A percentile compares a stretch with the other conserved stretches of the same genome.
These are phyloP conservation scores for Drosophila melanosoma DNA, from an alignment of 2,888 invertebrate genomes.

Conservation along the genomic window DNA sequence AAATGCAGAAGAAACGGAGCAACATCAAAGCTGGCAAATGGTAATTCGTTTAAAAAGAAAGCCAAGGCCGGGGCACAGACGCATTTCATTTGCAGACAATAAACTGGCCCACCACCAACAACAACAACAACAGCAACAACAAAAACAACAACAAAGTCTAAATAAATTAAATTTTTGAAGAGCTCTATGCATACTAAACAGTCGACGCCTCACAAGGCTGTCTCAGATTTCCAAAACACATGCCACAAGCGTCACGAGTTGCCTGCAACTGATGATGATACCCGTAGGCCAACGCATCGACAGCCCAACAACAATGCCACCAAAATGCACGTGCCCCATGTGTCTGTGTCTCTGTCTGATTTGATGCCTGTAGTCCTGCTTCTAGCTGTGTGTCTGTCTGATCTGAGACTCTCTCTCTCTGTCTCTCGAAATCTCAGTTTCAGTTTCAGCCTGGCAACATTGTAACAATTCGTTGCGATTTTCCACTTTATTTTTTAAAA, in stretches of 20 bases:
- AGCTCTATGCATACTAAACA: constrained; percentile 78
- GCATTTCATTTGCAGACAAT: constrained; percentile 78
- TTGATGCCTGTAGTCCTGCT: constrained; percentile 16
- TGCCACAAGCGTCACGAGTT: constrained; percentile 36
- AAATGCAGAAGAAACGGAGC: constrained; percentile 61
- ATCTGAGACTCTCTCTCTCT: constrained; percentile 7
- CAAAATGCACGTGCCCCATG: constrained; percentile 52
- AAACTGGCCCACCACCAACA: constrained; percentile 50
- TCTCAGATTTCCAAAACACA: constrained; percentile 62
- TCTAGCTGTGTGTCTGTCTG: neutral
- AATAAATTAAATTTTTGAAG: constrained; percentile 79
- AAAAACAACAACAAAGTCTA: constrained; percentile 48
- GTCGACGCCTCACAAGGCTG: constrained; percentile 33
- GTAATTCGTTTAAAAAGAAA: constrained; percentile 76
- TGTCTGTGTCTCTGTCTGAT: constrained; percentile 15
- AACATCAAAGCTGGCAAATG: constrained; percentile 76
- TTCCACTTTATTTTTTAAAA: constrained; percentile 76
- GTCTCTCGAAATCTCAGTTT: constrained; percentile 21
- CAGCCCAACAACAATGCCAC: constrained; percentile 35
- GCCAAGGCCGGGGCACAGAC: constrained; percentile 58
- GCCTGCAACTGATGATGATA: constrained; percentile 70
- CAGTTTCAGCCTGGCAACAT: constrained; percentile 42
- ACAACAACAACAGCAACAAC: constrained; percentile 31
- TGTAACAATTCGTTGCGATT: constrained; percentile 80
- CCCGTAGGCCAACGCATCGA: constrained; percentile 38